Base-by-base conservation (phyloP, 2,888 invertebrate genomes). In the Cheiracanthium punctorium region DNA sequence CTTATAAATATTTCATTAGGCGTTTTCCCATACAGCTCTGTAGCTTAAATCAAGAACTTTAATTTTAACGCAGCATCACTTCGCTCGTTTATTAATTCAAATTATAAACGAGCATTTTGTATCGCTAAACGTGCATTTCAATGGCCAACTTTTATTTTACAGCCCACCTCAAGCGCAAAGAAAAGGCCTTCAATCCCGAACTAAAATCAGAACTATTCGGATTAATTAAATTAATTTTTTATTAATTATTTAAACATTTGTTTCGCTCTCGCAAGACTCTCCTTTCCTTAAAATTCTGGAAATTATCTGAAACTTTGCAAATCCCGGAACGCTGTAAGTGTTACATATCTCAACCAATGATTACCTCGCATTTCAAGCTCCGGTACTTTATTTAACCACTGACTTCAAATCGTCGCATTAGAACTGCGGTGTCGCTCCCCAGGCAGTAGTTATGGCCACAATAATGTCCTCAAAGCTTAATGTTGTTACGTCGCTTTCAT, bases 401-500 rank as follows among this genome's bases (percentile, higher is more conserved):
- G 20, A 24, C 58, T 58, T 58, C 58, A 58, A 58, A 58, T 58
- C 58, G 58, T 58, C 58, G 58, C 58, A 58, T 58, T 48, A 17
- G 17, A 17, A 17, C 48, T 12, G 2, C 1, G 2, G 48, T 10
- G 48, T 20, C 58, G 58, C 24, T 58, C 58, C 69, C 37, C 69
- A 69, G 37, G 37, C 20, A 37, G 33, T 37, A 69, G 69, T 69
- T 69, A 33, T 69, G 37, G 33, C 24, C 69, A 10, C 33, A 20
- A 33, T 33, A 32, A 69, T 37, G 20, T 10, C 12, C 69, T 32
- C 69, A 8, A 69, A 69, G 33, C 37, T 69, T 33, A 69, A 32
- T 43, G 24, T 28, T 29, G 71, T 71, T 33, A 71, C 64, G 29
- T 33, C 43, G 52, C 52, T 74, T 81, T 74, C 81, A 67, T 74